Base-by-base conservation (phyloP, 2,113 vertebrate genomes). In the Zootoca vivipara region DNA sequence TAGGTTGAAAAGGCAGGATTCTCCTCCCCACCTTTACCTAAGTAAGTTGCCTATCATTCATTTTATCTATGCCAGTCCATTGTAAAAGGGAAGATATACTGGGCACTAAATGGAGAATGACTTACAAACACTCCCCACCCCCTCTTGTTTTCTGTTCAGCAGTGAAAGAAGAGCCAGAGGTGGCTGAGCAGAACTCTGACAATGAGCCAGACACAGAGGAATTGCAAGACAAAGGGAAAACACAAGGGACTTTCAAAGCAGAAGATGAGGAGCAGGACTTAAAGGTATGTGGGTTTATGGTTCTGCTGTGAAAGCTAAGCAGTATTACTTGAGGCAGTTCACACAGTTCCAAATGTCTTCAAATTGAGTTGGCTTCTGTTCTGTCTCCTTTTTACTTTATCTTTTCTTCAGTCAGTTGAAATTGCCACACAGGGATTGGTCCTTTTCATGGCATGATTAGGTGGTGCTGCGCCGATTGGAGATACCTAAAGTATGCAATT, bases 251-350 rank as follows among this genome's bases (percentile, higher is more conserved):
- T 10, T 94, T 95, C 35, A 98, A 98, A 95, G 91, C 96, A 38
- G 98, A 98, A 84, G 96, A 97, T 87, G 96, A 96, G n/a, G 98
- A 99, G 85, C 97, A 98, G 64, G 98, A 99, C 91, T 95, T 98
- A 74, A 99, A 98, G 97, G 98, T 99, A 96, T 0, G 88, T 89
- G 24, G 7, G 42, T 30, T n/a, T 74, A 24, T 40, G 35, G 75
- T 28, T 79, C 9, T 75, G 2, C n/a, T 58, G 24, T 9, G 30
- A 30, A 5, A 58, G n/a, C 30, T 35, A 35, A 56, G 46, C 30
- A 85, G 42, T 38, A 30, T 30, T 81, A 38, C 33, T 38, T 38
- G 33, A 26, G 46, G 9, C n/a, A 42, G 46, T 42, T 42, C 70
- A 62, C 20, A 62, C 58, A 26, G 3, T n/a, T 40, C 18, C 46